Evolutionary conservation across 2,888 invertebrate genomes (phyloP), one percentile per base, ranked within the genome.

Genomic region (Cryptophagus acutangulus): DNA sequence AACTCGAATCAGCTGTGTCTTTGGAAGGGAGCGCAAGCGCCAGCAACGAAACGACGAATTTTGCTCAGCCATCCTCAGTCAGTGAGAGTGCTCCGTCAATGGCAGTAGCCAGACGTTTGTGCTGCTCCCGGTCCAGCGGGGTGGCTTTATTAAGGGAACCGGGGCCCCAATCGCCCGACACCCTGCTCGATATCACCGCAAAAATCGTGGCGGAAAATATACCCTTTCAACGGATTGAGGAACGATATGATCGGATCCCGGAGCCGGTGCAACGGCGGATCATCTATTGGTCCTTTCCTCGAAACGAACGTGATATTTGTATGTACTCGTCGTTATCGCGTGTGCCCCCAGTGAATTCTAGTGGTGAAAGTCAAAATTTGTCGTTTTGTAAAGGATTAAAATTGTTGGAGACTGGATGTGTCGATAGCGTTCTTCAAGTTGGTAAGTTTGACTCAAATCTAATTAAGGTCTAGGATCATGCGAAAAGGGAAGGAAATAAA

Each of bases 211-310:
- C 88, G 61, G 83, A 84, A 70, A 82, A 84, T 68, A 83, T 88
- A 61, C 87, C 88, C 50, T 89, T 88, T 72, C 87, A 89, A 69
- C 77, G 84, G 59, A 86, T 90, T 64, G 89, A 89, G 71, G 87
- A 88, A 70, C 80, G 85, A 53, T 87, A 87, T 70, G 84, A 86
- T 67, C 80, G 88, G 61, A 88, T 90, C 69, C 90, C 89, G 54
- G 89, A 89, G 69, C 88, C 88, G 53, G 88, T 89, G 67, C 89
- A 89, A 71, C 78, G 85, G 57, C 78, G 87, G 65, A 86, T 89
- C 69, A 87, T 89, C 64, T 89, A 80, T 74, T 89, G 88, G 87
- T 87, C 88, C 52, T 89, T 89, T 73, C 90, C 89, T 55, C 74
- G 88, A 62, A 84, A 88, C 67, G 89, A 89, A 71, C 76, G 84